Evolutionary conservation across 2,888 invertebrate genomes (phyloP).

Genomic region (Kryphioiulus occultus): DNA sequence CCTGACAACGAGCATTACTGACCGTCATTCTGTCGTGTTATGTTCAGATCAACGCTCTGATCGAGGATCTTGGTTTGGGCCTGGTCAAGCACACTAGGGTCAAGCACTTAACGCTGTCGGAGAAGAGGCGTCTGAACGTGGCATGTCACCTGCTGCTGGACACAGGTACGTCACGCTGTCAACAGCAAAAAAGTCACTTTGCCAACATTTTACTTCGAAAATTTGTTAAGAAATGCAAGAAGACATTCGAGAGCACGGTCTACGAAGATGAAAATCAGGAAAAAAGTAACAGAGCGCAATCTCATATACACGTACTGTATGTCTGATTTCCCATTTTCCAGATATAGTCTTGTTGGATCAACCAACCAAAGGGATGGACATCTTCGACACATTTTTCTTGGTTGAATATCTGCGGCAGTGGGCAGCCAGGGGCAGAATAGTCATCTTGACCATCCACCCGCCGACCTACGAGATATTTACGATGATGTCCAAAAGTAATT

Average conservation of each 20-base stretch:
- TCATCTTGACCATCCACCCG: slow-evolving; percentile 89
- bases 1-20: not conserved
- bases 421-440: slow-evolving; percentile 79
- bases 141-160: slow-evolving; percentile 84
- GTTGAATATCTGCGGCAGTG: slow-evolving; percentile 93
- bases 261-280: no score
- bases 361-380: slow-evolving; percentile 88
- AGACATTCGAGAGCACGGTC: no score
- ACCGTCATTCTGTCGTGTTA: not conserved
- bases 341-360: slow-evolving; percentile 88
- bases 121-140: slow-evolving; percentile 83
- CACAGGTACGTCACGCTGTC: slow-evolving; percentile 58
- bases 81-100: slow-evolving; percentile 89
- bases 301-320: no score
- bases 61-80: slow-evolving; percentile 89
- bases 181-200: not conserved
- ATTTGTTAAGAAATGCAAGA: no score
- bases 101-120: slow-evolving; percentile 84
- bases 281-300: no score
- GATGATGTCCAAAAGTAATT: slow-evolving; percentile 77
- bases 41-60: slow-evolving; percentile 79
- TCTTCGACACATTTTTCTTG: slow-evolving; percentile 94
- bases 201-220: no score
- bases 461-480: slow-evolving; percentile 95
- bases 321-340: slow-evolving; percentile 62